Percentiles rank a stretch among this genome's conserved stretches.
Evolutionary conservation across 2,113 vertebrate genomes (phyloP).

Genomic region (Triplophysa siluroides): DNA sequence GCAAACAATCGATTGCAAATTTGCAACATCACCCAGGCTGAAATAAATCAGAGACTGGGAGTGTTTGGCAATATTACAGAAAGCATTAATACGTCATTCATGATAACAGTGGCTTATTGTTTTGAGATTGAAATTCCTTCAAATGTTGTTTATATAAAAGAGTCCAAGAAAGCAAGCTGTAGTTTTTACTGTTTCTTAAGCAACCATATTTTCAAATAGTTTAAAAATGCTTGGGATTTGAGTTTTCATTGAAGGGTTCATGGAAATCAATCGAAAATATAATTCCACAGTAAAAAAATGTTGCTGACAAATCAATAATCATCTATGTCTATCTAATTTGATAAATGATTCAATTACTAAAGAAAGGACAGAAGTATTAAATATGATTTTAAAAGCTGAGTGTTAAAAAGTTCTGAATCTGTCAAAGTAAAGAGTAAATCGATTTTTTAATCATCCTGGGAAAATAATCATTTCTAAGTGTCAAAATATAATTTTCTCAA

Average conservation of each 20-base stretch:
- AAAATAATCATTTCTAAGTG: conserved; percentile 15
- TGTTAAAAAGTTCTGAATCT: neutral
- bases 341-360: conserved; percentile 1
- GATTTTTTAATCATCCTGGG: neutral
- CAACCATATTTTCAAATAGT: neutral
- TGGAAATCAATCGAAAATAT: neutral
- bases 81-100: neutral
- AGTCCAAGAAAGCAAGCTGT: conserved; percentile 15
- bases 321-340: neutral
- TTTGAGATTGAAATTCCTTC: neutral
- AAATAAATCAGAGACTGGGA: neutral
- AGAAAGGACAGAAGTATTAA: conserved; percentile 7
- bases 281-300: neutral
- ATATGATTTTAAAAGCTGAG: neutral
- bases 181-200: neutral
- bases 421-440: too few species aligned
- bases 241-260: neutral
- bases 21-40: neutral
- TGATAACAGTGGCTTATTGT: neutral
- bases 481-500: neutral
- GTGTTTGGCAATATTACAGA: neutral
- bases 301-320: neutral
- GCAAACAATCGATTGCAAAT: neutral
- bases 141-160: neutral
- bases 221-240: neutral